phyloP scores from a whole-genome alignment of 1,140 invertebrate genomes.

The Dinothrombium tinctorium region DNA sequence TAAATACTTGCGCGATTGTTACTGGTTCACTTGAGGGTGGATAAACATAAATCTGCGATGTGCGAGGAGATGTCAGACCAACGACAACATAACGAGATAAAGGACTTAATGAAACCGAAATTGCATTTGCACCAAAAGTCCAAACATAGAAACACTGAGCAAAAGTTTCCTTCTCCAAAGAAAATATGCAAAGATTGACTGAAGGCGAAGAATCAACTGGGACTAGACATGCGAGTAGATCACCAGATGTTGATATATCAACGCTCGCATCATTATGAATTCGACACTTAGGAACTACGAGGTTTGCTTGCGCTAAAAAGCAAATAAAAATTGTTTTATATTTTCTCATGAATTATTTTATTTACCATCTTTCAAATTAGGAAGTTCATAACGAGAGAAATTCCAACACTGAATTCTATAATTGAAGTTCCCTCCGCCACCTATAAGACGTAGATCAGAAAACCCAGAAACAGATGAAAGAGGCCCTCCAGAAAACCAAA shows the following conservation, averaged over 20 bases:
- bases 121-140: conserved; percentile 45
- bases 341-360: neutral
- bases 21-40: conserved; percentile 1
- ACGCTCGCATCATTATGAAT: conserved; percentile 68
- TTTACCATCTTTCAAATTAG: conserved; percentile 5
- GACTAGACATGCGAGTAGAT: conserved; percentile 44
- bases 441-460: neutral
- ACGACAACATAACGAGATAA: conserved; percentile 47
- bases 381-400: neutral
- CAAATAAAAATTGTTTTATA: neutral
- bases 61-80: conserved; percentile 37
- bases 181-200: conserved; percentile 41
- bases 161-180: conserved; percentile 39
- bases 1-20: conserved; percentile 27
- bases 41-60: conserved; percentile 18
- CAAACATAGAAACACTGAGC: conserved; percentile 50
- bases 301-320: conserved; percentile 27
- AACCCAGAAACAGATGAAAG: neutral
- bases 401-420: conserved; percentile 8
- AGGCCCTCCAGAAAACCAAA: neutral
- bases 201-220: conserved; percentile 29
- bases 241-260: conserved; percentile 52
- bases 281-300: conserved; percentile 52
- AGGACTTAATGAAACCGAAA: conserved; percentile 57
- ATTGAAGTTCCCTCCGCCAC: neutral